Percentiles rank a stretch among this genome's conserved stretches.
Conservation (phyloP, 2,797 vertebrate species). For the Rhodeus uyekii region DNA sequence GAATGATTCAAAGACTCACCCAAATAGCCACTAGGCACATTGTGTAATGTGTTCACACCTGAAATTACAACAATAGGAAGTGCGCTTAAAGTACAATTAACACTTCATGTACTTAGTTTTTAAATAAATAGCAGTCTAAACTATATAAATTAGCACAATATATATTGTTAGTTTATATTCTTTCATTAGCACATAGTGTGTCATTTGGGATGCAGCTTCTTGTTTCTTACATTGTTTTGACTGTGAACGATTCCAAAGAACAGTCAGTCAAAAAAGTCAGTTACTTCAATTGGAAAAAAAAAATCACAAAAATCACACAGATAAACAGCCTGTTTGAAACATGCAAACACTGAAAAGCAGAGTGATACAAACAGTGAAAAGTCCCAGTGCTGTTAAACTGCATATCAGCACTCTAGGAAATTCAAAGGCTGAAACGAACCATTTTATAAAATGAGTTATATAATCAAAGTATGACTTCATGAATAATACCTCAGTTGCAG, state of each 20-base stretch:
- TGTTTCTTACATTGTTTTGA: neutral
- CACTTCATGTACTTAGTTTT: neutral
- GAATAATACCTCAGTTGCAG: constrained; percentile 44
- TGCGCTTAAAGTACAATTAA: neutral
- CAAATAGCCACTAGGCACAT: neutral
- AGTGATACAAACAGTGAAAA: neutral
- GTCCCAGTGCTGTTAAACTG: neutral
- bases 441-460: constrained; percentile 16
- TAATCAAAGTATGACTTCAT: constrained; percentile 35
- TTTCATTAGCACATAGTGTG: no score
- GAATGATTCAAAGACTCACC: neutral
- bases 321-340: neutral
- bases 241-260: neutral
- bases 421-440: neutral
- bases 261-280: no score
- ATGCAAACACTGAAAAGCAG: neutral
- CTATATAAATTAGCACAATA: neutral
- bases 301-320: neutral
- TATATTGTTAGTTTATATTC: neutral
- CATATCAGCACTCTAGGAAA: neutral
- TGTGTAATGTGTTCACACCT: neutral
- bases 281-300: neutral
- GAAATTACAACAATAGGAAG: neutral
- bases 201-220: neutral
- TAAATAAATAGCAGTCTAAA: neutral